Base-by-base conservation (phyloP, 2,888 invertebrate species). In the Pterostichus madidus region DNA sequence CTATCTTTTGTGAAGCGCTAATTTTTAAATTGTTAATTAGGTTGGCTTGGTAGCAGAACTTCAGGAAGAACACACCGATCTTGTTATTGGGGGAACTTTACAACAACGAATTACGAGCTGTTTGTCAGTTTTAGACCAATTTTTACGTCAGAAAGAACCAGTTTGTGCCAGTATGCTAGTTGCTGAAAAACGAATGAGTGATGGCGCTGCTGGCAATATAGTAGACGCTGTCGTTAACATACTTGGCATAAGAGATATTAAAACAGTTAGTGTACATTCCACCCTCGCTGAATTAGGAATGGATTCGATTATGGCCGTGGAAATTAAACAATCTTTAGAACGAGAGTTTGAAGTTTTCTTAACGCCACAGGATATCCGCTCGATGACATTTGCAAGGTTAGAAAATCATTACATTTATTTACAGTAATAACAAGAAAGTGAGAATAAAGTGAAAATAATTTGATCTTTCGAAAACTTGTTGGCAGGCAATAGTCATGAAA, bases 301-400 rank as follows among this genome's bases (percentile, higher is more conserved):
- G 94, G 98, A 99, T 90, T 98, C 98, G 0, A 94, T 99, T 92
- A 98, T 98, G 97, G 97, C 97, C 0, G 97, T 98, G 0, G 98
- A 99, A 90, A 97, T 99, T 85, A 98, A 98, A 86, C 98, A 98
- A 90, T 95, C 95, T 0, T 89, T 98, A 1, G 98, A 98, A 89
- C 92, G 97, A 86, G 96, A 97, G 88, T 98, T 95, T 88, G 97
- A 98, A 87, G 91, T 98, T 79, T 94, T 95, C 88, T 91, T 99
- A 3, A 94, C 96, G 0, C 95, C 97, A 5, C 96, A 96, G 87
- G 97, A 98, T 86, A 94, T 98, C 83, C 92, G 97, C 75, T 93
- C 93, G 0, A 90, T 98, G 52, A 97, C 96, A 0, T 94, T 97
- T 85, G 93, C 93, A 17, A 94, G 91, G 92, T 93, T 86, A 85